These are phyloP conservation scores for Darevskia nairensis DNA, from an alignment of 2,797 vertebrate species.

Conservation along the genomic window DNA sequence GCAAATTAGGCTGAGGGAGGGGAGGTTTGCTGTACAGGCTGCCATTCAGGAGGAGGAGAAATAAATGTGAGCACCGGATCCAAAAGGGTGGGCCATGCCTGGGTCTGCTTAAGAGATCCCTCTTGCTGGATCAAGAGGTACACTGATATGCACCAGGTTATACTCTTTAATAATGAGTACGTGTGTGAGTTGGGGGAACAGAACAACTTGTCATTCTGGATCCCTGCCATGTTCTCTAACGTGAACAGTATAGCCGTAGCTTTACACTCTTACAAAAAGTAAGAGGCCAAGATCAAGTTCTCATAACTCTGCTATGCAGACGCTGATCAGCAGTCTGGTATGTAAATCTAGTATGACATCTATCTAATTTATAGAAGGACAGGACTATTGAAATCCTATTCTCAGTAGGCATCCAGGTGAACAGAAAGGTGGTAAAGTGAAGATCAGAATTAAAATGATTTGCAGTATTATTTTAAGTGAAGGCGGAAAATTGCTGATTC, in stretches of 20 bases:
- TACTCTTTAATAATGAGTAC: not conserved
- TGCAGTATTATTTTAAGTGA: not conserved
- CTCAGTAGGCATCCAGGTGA: not conserved
- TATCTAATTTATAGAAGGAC: not conserved
- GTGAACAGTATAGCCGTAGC: too few relatives aligned
- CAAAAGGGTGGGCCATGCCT: not conserved
- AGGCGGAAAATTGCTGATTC: not conserved
- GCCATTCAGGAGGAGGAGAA: not conserved
- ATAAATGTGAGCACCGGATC: too few relatives aligned
- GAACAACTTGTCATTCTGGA: not conserved
- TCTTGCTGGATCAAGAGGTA: not conserved
- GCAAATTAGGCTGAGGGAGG: not conserved
- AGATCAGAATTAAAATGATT: constrained; percentile 14
- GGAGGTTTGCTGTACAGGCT: not conserved
- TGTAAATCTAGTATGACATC: not conserved
- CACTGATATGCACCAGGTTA: not conserved
- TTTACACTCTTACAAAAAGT: not conserved
- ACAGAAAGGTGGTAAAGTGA: not conserved
- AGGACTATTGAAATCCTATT: constrained; percentile 7
- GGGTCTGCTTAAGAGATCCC: not conserved
- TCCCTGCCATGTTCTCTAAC: not conserved
- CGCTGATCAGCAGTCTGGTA: not conserved
- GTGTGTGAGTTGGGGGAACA: not conserved
- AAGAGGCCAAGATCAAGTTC: not conserved
- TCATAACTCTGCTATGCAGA: not conserved